Base-by-base conservation (phyloP, 2,888 invertebrate species). In the Cryptocephalus moraei region DNA sequence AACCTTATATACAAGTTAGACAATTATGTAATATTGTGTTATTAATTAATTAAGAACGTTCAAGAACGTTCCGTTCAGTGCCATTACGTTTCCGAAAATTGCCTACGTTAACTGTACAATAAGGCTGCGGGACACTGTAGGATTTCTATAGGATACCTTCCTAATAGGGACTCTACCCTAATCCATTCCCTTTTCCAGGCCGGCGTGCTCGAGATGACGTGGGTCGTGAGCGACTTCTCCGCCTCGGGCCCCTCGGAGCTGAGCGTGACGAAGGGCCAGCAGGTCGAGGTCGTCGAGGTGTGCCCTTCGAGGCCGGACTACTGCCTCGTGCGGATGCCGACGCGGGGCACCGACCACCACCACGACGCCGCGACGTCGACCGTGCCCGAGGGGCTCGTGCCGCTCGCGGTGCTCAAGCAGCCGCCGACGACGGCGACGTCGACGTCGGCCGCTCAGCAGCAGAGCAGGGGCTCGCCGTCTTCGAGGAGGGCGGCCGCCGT, bases 221-320 rank as follows among this genome's bases (percentile, higher is more conserved):
- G 91, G 91, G 90, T 92, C 60, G 81, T 91, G 47, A 86, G 86
- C 54, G 93, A 94, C 68, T 89, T 87, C 69, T 83, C 87, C n/a
- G 76, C 84, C 12, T 75, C 81, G 9, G 82, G 84, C 56, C 75
- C 84, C 41, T 83, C 84, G 47, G 93, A 94, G 71, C 71, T 94
- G 60, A 82, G 82, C 45, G 91, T 95, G 40, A 77, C 77, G 53
- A 91, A 91, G 69, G 94, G 94, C 22, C 93, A 93, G 73, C 93
- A 93, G 72, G 93, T 94, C 53, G 94, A 94, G 68, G 84, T 94
- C 54, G 75, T 94, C 56, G 93, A 94, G 68, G 76, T 81, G 53
- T 82, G 83, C 63, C 73, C 79, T 50, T 73, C 79, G 58, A 73
- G 84, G 62, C 73, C 80, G 49, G 83, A 84, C 62, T 85, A 79